These are phyloP conservation scores for Thera obeliscata DNA, from an alignment of 2,888 invertebrate genomes.

Conservation along the genomic window DNA sequence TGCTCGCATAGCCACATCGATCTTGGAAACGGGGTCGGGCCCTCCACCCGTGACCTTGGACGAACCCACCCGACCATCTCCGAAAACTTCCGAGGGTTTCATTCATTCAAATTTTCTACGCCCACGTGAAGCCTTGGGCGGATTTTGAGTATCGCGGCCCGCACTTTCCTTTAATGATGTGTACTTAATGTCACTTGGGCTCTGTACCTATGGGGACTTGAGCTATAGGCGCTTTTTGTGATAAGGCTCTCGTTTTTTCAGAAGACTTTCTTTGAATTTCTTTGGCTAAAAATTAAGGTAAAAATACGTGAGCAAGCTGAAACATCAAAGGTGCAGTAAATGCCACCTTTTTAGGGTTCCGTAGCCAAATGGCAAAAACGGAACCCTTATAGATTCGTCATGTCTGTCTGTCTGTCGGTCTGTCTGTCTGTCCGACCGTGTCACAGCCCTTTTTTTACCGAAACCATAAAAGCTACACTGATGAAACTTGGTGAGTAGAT, in stretches of 20 bases:
- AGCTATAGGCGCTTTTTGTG: slow-evolving; percentile 26
- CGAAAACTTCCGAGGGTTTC: slow-evolving; percentile 69
- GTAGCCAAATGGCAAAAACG: no score
- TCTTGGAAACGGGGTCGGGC: slow-evolving; percentile 76
- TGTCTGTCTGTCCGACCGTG: no score
- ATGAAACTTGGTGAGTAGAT: no score
- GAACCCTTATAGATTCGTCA: no score
- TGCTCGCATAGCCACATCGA: slow-evolving; percentile 76
- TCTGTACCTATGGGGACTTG: slow-evolving; percentile 39
- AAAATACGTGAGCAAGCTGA: background rate
- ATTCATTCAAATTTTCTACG: slow-evolving; percentile 67
- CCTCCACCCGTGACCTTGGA: slow-evolving; percentile 68
- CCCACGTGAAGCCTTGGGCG: slow-evolving; percentile 51
- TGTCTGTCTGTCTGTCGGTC: no score
- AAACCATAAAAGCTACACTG: no score
- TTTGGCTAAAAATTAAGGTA: background rate
- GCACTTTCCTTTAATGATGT: slow-evolving; percentile 53
- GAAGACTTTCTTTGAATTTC: background rate
- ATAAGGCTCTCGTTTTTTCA: slow-evolving; percentile 13
- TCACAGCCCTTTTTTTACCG: no score
- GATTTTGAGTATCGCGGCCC: slow-evolving; percentile 50
- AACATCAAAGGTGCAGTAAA: background rate
- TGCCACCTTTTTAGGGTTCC: no score
- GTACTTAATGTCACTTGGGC: slow-evolving; percentile 44
- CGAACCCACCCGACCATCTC: slow-evolving; percentile 64